Evolutionary conservation across 2,888 invertebrate species (phyloP), one percentile per base, ranked within the genome.

Genomic region (Hypomecis atomaria): DNA sequence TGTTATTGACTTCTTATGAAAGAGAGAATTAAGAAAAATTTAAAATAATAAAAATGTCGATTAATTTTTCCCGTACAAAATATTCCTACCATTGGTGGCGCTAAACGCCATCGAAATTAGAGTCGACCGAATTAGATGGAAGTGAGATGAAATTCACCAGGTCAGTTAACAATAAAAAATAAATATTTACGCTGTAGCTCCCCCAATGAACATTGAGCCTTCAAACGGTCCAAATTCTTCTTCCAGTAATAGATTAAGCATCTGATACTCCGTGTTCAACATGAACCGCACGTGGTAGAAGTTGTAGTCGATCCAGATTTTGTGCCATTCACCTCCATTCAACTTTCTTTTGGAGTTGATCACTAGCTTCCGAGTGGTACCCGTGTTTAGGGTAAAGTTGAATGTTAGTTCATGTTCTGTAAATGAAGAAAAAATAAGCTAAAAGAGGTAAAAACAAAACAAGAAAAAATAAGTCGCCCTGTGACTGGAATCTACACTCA

Each of bases 271-370:
- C 42, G 97, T 96, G 82, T 98, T 98, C 71, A 98, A 96, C 96
- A 98, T 98, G 82, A 98, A 97, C 69, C 98, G 93, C 42, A 98
- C 97, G 84, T 98, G 98, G 86, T 98, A 97, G 83, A 97, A 96
- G 88, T 98, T 98, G 84, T 98, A 98, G 90, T 98, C 98, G 67
- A 99, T 97, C 97, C 97, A 97, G 71, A 98, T 96, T 89, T 98
- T 97, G 86, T 99, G 98, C 99, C 98, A 99, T 84, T 98, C 97
- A 0, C 98, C 98, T 56, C 97, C 96, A 83, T 98, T 98, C 53
- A 99, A 93, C 81, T 96, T 95, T 50, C 96, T 93, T 71, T 95
- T 95, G 4, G 97, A 97, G 78, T 96, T 96, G 68, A 98, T 96
- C 49, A 96, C 97, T 65, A 97, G 90, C 81, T 96, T 96, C 71